A percentile compares a stretch with the other conserved stretches of the same genome.
Conservation (phyloP, 92 coral and sea anemone species). For the Zoanthus gigantus region DNA sequence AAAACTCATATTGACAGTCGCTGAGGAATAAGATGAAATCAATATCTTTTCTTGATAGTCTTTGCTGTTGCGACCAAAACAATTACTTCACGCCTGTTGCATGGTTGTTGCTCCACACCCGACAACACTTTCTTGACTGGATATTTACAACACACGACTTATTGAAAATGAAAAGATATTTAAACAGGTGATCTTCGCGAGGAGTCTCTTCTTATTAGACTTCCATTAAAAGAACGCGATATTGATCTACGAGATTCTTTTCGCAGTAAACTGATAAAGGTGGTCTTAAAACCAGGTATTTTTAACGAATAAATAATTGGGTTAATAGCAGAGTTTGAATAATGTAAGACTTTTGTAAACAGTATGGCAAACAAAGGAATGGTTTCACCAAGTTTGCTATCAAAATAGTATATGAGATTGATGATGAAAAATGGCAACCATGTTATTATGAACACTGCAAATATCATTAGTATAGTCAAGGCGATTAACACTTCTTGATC, state of each 20-base stretch:
- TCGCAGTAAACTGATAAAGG: slow-evolving; percentile 67
- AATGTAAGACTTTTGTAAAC: slow-evolving; percentile 78
- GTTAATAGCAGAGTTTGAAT: slow-evolving; percentile 85
- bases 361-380: slow-evolving; percentile 62
- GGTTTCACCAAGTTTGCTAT: slow-evolving; percentile 26
- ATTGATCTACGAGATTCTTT: slow-evolving; percentile 53
- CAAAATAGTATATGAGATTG: slow-evolving; percentile 65
- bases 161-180: neutral
- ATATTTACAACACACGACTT: neutral
- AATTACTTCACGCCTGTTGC: neutral
- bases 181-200: slow-evolving; percentile 41
- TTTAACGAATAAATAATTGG: slow-evolving; percentile 85
- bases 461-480: slow-evolving; percentile 71
- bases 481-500: slow-evolving; percentile 76
- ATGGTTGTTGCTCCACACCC: neutral
- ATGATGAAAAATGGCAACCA: slow-evolving; percentile 82
- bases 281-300: slow-evolving; percentile 82
- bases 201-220: slow-evolving; percentile 68
- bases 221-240: slow-evolving; percentile 50
- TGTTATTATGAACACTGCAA: slow-evolving; percentile 73
- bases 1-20: neutral
- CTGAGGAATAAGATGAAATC: neutral
- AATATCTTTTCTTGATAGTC: neutral
- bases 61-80: neutral
- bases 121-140: neutral